Percentiles rank a stretch among this genome's conserved stretches.
Evolutionary conservation across 2,888 invertebrate genomes (phyloP).

Genomic region (Vandiemenella viatica): DNA sequence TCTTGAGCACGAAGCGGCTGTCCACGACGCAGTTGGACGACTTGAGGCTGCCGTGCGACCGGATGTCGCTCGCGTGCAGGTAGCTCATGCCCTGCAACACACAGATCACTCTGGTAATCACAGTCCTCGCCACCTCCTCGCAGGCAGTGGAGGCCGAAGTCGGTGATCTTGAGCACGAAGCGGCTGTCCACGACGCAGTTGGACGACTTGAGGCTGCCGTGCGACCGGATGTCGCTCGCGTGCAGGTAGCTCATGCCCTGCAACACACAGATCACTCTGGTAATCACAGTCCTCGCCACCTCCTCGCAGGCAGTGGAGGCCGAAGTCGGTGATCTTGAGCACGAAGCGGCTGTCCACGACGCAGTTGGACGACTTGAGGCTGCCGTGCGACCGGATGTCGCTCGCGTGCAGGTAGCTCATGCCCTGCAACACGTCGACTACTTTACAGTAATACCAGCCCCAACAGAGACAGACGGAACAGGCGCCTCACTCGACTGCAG

Average conservation of each 20-base stretch:
- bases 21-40: conserved; percentile 98
- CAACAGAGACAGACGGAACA: no score
- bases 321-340: conserved; percentile 92
- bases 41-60: conserved; percentile 86
- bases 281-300: conserved; percentile 31
- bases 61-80: conserved; percentile 76
- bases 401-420: conserved; percentile 89
- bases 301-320: conserved; percentile 63
- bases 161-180: conserved; percentile 91
- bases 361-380: conserved; percentile 92
- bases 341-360: conserved; percentile 95
- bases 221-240: conserved; percentile 73
- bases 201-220: conserved; percentile 89
- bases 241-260: conserved; percentile 93
- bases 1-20: conserved; percentile 88
- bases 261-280: no score
- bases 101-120: no score
- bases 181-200: conserved; percentile 97
- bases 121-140: conserved; percentile 39
- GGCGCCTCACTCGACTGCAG: no score
- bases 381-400: conserved; percentile 83
- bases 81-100: conserved; percentile 76
- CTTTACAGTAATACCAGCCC: no score
- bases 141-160: conserved; percentile 82
- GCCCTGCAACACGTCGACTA: conserved; percentile 57